Evolutionary conservation across 2,113 vertebrate species (phyloP).

Genomic region (Oceanodroma tethys): DNA sequence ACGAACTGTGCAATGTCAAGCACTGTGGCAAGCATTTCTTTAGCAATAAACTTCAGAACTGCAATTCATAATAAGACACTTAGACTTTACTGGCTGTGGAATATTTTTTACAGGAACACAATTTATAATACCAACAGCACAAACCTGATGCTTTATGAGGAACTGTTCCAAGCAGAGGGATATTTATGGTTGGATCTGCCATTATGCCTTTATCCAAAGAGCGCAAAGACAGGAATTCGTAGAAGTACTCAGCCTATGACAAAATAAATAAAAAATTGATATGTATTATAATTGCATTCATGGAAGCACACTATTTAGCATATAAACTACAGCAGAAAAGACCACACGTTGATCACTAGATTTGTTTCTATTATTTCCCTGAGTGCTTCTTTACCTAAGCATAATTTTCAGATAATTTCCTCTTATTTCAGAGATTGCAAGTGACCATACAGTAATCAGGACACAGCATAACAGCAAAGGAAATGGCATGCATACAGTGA

Average conservation of each 20-base stretch:
- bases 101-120: neutral
- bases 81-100: neutral
- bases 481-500: neutral
- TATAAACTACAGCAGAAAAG: neutral
- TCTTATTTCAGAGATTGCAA: neutral
- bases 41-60: neutral
- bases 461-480: neutral
- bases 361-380: neutral
- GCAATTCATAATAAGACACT: neutral
- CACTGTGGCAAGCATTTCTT: neutral
- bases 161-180: constrained; percentile 84
- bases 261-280: constrained; percentile 34
- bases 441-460: neutral
- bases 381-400: neutral
- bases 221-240: constrained; percentile 87
- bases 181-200: constrained; percentile 86
- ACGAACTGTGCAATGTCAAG: neutral
- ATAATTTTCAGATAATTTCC: neutral
- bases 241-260: constrained; percentile 86
- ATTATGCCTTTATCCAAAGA: constrained; percentile 91
- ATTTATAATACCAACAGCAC: constrained; percentile 40
- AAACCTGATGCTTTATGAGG: constrained; percentile 87
- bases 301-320: neutral
- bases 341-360: neutral
- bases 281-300: neutral